Evolutionary conservation across 2,888 invertebrate species (phyloP).

Genomic region (Laothoe populi): DNA sequence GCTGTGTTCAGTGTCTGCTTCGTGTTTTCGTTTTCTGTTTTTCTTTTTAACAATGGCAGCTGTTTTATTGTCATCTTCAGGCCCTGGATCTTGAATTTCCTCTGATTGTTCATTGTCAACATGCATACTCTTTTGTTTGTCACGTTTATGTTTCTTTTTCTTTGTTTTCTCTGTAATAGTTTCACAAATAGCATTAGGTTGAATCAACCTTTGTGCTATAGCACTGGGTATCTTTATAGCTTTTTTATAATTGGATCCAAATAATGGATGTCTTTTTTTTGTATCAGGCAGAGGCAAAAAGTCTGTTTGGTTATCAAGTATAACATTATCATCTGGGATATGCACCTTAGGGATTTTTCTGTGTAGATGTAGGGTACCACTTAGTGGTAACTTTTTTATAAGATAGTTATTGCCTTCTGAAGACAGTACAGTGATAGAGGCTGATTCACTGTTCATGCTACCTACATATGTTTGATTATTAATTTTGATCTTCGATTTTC

Average conservation of each 20-base stretch:
- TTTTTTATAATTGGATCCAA: constrained; percentile 67
- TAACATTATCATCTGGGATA: constrained; percentile 51
- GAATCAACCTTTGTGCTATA: constrained; percentile 40
- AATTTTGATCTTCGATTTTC: constrained; percentile 65
- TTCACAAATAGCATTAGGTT: neutral
- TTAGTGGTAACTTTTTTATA: constrained; percentile 50
- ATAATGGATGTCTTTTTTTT: constrained; percentile 71
- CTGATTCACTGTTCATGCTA: constrained; percentile 42
- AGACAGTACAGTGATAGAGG: constrained; percentile 46
- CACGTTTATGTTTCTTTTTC: constrained; percentile 20
- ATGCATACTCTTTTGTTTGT: neutral
- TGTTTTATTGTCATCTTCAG: constrained; percentile 31
- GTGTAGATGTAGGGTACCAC: constrained; percentile 54
- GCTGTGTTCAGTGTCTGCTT: constrained; percentile 38
- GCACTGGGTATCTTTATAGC: constrained; percentile 56
- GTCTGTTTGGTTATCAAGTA: constrained; percentile 53
- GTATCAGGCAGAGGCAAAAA: constrained; percentile 71
- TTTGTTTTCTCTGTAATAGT: neutral
- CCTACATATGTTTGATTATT: constrained; percentile 62
- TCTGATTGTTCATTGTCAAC: constrained; percentile 15
- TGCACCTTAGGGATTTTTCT: constrained; percentile 68
- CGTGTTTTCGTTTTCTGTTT: constrained; percentile 54
- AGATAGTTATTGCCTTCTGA: constrained; percentile 40
- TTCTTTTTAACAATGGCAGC: constrained; percentile 39
- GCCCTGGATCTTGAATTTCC: constrained; percentile 20